Conservation (phyloP, 2,113 vertebrate genomes). For the Ellobius talpinus region DNA sequence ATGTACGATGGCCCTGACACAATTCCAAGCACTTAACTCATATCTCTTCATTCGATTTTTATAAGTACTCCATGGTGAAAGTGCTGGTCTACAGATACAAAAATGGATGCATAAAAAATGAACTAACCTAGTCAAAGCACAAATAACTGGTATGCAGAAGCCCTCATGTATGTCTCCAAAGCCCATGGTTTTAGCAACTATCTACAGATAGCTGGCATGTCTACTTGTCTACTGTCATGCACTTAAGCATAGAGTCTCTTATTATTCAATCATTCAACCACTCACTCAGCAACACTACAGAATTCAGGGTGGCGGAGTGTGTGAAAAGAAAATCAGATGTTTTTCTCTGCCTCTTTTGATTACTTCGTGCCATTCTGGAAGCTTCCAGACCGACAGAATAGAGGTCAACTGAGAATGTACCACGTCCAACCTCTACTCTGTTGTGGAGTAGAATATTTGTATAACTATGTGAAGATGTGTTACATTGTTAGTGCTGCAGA, state of each 20-base stretch:
- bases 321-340: slow-evolving; percentile 19
- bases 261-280: not conserved
- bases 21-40: not conserved
- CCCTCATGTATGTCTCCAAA: not conserved
- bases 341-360: slow-evolving; percentile 7
- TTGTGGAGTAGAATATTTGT: too few species aligned
- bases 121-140: not conserved
- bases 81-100: not conserved
- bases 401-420: not conserved
- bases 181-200: not conserved
- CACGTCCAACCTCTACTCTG: not conserved
- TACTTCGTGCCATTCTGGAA: slow-evolving; percentile 35
- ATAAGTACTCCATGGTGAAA: not conserved
- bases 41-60: slow-evolving; percentile 19
- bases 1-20: not conserved
- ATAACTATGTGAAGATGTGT: too few species aligned
- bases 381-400: slow-evolving; percentile 15
- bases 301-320: not conserved
- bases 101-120: not conserved
- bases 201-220: not conserved
- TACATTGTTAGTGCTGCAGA: too few species aligned
- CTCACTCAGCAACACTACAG: not conserved
- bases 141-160: not conserved
- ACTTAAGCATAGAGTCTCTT: not conserved
- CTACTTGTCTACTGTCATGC: not conserved